phyloP scores from a whole-genome alignment of 2,113 vertebrate genomes.

The Columba livia region DNA sequence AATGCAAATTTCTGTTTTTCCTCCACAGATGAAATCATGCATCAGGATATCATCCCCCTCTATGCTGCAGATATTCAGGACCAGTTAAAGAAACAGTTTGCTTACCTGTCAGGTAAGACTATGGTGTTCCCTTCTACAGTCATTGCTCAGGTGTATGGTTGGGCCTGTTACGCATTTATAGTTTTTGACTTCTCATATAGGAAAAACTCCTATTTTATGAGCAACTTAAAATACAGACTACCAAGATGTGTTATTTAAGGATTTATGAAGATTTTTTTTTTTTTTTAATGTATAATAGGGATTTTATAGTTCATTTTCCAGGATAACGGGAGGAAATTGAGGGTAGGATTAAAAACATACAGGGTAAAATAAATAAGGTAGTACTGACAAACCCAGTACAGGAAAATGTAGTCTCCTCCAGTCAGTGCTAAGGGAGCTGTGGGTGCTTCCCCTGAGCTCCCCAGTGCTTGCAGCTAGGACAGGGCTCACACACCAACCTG shows the following conservation, averaged over 20 bases:
- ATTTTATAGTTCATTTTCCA: neutral
- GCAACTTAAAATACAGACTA: neutral
- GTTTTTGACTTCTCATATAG: neutral
- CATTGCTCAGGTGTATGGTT: rapidly evolving
- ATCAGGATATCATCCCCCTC: conserved; percentile 88
- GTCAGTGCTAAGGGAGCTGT: neutral
- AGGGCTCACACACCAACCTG: neutral
- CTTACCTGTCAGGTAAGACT: conserved; percentile 90
- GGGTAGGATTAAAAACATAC: neutral
- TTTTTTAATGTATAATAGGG: neutral
- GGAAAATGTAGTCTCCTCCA: neutral
- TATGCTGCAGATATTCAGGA: conserved; percentile 90
- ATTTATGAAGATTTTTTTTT: neutral
- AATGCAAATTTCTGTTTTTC: neutral
- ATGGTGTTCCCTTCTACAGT: neutral
- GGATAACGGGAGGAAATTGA: neutral
- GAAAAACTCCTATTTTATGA: neutral
- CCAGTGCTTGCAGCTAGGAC: neutral
- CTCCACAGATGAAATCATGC: conserved; percentile 91
- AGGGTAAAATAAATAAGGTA: neutral
- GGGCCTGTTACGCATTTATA: neutral
- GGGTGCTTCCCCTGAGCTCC: neutral
- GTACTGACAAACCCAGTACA: neutral
- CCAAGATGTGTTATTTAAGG: neutral
- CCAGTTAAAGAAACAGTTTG: conserved; percentile 92